Base-by-base conservation (phyloP, 2,113 vertebrate genomes). In the Grantiella picta region DNA sequence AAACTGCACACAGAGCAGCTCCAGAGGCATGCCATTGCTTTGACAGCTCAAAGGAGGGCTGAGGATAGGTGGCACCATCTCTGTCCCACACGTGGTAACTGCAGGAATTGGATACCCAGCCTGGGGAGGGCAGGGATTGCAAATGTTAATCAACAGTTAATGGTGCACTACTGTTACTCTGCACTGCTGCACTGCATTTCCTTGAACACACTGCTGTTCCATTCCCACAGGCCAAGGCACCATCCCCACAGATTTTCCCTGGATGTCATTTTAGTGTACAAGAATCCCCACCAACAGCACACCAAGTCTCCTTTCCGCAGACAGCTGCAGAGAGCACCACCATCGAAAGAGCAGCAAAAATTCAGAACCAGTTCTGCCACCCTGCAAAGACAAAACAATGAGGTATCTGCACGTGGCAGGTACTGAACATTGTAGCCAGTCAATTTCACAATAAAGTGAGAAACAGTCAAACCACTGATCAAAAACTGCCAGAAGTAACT, bases 351-450 rank as follows among this genome's bases (percentile, higher is more conserved):
- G 56, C 38, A 17, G 21, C 65, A 80, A 38, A 70, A 88, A 70
- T 7, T 31, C 11, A 49, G 12, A 50, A 44, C 11, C 5, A 29
- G 5, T 23, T 72, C 8, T 42, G 19, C 23, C 29, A 64, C 6
- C 16, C 28, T 4, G 0, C 24, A 7, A 38, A 69, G 33, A 22
- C 13, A 52, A 40, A 81, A 15, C 2, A 4, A 18, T 1, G 2
- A 65, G 8, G 3, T 21, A 25, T 8, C 12, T 22, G 28, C 25
- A 70, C 6, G 2, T 3, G 20, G 14, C 63, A 56, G 15, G 21
- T 4, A 28, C 40, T 50, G 15, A 10, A 27, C 10, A 5, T 23
- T 1, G 9, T 0, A 45, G 25, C 4, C 45, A 77, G 11, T 12
- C 23, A 27, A 19, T 35, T 47, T 21, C 45, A 28, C 38, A 38